phyloP scores from a whole-genome alignment of 1,140 invertebrate species.

The Zophobas morio region DNA sequence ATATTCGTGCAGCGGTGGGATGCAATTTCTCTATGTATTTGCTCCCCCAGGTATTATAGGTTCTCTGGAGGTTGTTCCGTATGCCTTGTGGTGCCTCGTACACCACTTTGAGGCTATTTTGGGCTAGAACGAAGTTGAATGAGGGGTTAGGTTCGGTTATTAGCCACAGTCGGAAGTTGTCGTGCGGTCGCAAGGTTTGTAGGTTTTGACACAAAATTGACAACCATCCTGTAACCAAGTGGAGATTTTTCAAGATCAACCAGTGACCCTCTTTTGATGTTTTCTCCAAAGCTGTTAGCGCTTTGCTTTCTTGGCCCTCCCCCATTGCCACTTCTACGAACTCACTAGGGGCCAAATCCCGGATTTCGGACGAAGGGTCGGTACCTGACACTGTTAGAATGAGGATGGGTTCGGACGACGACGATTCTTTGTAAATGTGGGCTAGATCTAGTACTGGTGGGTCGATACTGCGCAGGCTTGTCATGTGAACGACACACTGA shows the following conservation, averaged over 20 bases:
- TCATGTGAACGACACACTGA: slow-evolving; percentile 78
- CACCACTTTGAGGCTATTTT: slow-evolving; percentile 79
- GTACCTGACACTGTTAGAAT: slow-evolving; percentile 83
- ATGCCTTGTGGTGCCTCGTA: slow-evolving; percentile 85
- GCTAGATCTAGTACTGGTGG: slow-evolving; percentile 75
- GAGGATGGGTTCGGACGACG: slow-evolving; percentile 79
- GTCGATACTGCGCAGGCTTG: slow-evolving; percentile 77
- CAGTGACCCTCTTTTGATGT: slow-evolving; percentile 69
- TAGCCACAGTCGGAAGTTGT: slow-evolving; percentile 82
- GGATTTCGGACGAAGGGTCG: slow-evolving; percentile 87
- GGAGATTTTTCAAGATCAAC: slow-evolving; percentile 91
- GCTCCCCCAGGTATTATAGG: slow-evolving; percentile 65
- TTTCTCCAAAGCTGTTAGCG: slow-evolving; percentile 70
- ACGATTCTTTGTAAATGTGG: slow-evolving; percentile 74
- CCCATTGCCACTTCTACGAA: slow-evolving; percentile 67
- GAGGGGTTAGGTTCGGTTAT: slow-evolving; percentile 79
- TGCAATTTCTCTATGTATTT: slow-evolving; percentile 63
- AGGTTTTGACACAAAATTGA: slow-evolving; percentile 82
- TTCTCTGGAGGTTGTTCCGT: slow-evolving; percentile 73
- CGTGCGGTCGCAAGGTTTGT: slow-evolving; percentile 72
- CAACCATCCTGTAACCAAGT: slow-evolving; percentile 87
- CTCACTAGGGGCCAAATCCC: slow-evolving; percentile 72
- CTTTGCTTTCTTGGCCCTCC: slow-evolving; percentile 73
- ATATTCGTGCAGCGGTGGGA: slow-evolving; percentile 68
- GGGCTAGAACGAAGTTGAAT: slow-evolving; percentile 74